Evolutionary conservation across 2,113 vertebrate genomes (phyloP), one percentile per base, ranked within the genome.

Genomic region (Sorex araneus): DNA sequence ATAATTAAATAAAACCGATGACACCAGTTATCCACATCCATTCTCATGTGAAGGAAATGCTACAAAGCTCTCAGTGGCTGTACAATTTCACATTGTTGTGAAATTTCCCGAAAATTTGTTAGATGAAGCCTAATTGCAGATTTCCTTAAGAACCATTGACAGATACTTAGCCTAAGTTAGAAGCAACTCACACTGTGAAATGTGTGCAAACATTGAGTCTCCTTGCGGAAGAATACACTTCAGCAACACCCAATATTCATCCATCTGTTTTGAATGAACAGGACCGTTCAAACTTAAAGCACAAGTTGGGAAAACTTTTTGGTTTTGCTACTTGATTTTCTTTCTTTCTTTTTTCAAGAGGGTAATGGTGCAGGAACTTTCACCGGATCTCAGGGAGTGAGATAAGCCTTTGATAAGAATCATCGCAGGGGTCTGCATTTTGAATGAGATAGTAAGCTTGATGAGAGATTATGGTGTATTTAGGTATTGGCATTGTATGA

Each of bases 131-230:
- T 95, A 95, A 93, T 96, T 96, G n/a, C 86, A 90, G 32, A 78
- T 76, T 95, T 95, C 75, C 57, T 83, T 63, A 93, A 97, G 92
- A 96, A 96, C 76, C 83, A 77, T 67, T 5, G 66, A 91, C 32
- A 73, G 94, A 93, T 75, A 94, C 94, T 94, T 89, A 89, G 82
- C 89, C 84, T 76, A 43, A 92, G 79, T 86, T 93, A 23, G 70
- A 92, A 97, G 87, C 64, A 95, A 90, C 70, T 86, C 96, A 94
- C 69, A 84, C 23, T 84, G 77, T 21, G 71, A 93, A 94, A 11
- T 87, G 73, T 82, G 36, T 90, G 82, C 89, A 91, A 97, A 95
- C 80, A 71, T 57, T 4, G 15, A 64, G 13, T 89, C 95, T 97
- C 87, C 47, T 94, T 30, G 36, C 67, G 6, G 47, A 83, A 76